Evolutionary conservation across 1,140 invertebrate genomes (phyloP).

Genomic region (Drosophila repletoides): DNA sequence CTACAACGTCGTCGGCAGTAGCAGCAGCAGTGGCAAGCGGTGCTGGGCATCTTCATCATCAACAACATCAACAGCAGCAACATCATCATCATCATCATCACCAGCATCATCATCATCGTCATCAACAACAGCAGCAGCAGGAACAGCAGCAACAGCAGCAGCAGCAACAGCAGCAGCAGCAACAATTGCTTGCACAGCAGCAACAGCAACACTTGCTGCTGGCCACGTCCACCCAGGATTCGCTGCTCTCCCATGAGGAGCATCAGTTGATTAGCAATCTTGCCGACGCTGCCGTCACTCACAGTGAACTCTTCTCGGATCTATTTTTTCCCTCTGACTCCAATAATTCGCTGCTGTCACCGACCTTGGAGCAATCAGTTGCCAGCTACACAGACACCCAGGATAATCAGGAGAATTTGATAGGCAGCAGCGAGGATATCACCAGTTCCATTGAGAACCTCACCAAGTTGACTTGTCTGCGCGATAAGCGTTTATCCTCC

Average conservation of each 20-base stretch:
- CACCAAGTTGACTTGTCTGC: conserved; percentile 77
- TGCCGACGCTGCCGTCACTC: conserved; percentile 64
- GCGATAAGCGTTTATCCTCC: conserved; percentile 82
- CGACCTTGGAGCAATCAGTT: conserved; percentile 45
- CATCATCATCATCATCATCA: conserved; percentile 48
- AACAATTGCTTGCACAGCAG: conserved; percentile 42
- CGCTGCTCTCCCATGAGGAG: conserved; percentile 72
- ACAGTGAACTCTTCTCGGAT: conserved; percentile 77
- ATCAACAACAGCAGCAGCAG: conserved; percentile 37
- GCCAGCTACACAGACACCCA: conserved; percentile 56
- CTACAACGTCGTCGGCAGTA: conserved; percentile 38
- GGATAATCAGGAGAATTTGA: conserved; percentile 29
- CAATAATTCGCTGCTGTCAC: conserved; percentile 74
- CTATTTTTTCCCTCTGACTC: conserved; percentile 78
- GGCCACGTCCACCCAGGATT: conserved; percentile 38
- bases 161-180: conserved; percentile 32
- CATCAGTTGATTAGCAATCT: conserved; percentile 76
- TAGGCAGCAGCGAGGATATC: conserved; percentile 62
- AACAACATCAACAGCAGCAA: conserved; percentile 39
- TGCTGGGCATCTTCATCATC: conserved; percentile 48
- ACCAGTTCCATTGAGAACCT: conserved; percentile 77
- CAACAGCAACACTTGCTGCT: conserved; percentile 52
- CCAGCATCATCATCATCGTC: conserved; percentile 41
- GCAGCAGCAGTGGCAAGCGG: conserved; percentile 35
- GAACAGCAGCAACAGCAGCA: conserved; percentile 34